Evolutionary conservation across 1,140 invertebrate species (phyloP).

Genomic region (Euura saliciscinereae): DNA sequence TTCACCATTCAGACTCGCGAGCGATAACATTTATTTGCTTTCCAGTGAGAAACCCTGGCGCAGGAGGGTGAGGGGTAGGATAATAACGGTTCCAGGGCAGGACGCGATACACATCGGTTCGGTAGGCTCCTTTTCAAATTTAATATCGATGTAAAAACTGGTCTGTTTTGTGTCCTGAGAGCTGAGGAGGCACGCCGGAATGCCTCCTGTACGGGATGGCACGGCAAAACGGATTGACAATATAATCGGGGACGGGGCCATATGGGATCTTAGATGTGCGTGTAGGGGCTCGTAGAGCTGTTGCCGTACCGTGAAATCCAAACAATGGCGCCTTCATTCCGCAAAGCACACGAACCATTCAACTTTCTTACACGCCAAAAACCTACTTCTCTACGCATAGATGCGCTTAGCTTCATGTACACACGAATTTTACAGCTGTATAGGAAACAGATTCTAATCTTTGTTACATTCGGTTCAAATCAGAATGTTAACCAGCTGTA

Average conservation of each 20-base stretch:
- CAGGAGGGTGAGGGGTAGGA: background rate
- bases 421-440: background rate
- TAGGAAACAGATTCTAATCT: too few species aligned
- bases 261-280: background rate
- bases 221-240: conserved; percentile 5
- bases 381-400: background rate
- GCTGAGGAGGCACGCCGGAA: background rate
- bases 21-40: conserved; percentile 1
- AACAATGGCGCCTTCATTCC: conserved; percentile 2
- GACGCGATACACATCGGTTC: background rate
- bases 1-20: background rate
- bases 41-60: background rate
- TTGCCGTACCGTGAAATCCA: background rate
- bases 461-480: too few species aligned
- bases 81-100: background rate
- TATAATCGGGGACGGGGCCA: background rate
- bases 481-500: too few species aligned
- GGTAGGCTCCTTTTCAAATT: background rate
- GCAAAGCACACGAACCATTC: background rate
- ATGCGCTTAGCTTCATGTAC: background rate
- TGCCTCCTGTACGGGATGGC: background rate
- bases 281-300: background rate
- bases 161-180: conserved; percentile 8
- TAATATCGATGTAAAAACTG: background rate
- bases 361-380: background rate